A percentile compares a stretch with the other conserved stretches of the same genome.
Evolutionary conservation across 2,888 invertebrate species (phyloP).

Genomic region (Lasius platythorax): DNA sequence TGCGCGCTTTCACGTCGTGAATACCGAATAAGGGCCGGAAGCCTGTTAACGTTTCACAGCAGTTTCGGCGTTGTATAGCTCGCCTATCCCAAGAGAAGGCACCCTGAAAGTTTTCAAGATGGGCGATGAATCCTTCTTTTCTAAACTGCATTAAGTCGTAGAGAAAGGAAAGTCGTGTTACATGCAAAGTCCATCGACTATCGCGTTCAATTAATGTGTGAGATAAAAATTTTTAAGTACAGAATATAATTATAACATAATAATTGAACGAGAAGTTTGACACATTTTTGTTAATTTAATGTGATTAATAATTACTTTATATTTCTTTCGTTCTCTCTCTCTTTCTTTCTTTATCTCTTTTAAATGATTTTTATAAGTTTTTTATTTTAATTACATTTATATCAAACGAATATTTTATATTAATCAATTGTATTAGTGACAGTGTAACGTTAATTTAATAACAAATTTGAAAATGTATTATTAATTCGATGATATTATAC

Average conservation of each 20-base stretch:
- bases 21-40: slow-evolving; percentile 24
- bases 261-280: background rate
- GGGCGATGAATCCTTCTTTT: slow-evolving; percentile 36
- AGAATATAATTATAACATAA: background rate
- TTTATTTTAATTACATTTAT: background rate
- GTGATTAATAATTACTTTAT: background rate
- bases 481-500: background rate
- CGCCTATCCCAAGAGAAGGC: background rate
- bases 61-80: background rate
- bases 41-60: slow-evolving; percentile 23
- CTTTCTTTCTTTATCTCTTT: background rate
- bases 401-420: background rate
- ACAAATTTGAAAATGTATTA: background rate
- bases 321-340: background rate
- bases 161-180: slow-evolving; percentile 32
- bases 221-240: background rate
- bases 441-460: background rate
- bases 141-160: background rate
- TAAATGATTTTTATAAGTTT: background rate
- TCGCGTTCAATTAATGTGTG: background rate
- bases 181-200: background rate
- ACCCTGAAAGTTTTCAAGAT: background rate
- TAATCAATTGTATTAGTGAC: background rate
- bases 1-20: slow-evolving; percentile 17
- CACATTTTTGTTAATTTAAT: background rate